Base-by-base conservation (phyloP, 2,113 vertebrate genomes). In the Miniopterus natalensis region DNA sequence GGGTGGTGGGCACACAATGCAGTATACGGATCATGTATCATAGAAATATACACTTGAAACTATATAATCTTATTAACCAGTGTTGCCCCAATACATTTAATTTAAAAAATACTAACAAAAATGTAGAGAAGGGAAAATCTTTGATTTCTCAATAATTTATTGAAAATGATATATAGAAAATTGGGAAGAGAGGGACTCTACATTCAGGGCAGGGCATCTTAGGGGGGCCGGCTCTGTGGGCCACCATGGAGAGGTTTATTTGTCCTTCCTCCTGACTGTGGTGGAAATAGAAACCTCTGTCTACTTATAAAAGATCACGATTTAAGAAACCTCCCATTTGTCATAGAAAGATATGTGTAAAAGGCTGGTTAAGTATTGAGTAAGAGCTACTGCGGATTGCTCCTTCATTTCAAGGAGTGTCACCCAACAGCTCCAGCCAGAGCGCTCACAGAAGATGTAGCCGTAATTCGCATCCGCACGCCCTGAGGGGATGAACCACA, bases 61-160 rank as follows among this genome's bases (percentile, higher is more conserved):
- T 40, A 70, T 40, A 40, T 20, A 40, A 10, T 70, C 36, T 40
- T 70, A 70, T 70, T 70, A 11, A 36, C 18, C 66, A 40, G 11
- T 10, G n/a, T 20, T 8, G 40, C 36, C 18, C 1, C 36, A 23
- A 70, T 40, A 21, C 8, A 70, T 40, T 70, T 70, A 20, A 21
- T 70, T 70, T 36, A 68, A 36, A 8, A 80, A 86, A 89, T 81
- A 85, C 55, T 71, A 84, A 31, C 42, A 74, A 53, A 95, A 84
- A 31, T 23, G 23, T 63, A 42, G 36, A 70, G 42, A 83, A 66
- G 49, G 27, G 17, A 75, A 79, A 66, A 73, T 59, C n/a, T 45
- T 79, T 75, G 42, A 25, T 85, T 78, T 86, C 13, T 79, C 51
- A 93, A 45, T 89, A 42, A 83, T 89, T 47, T 68, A 68, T 89